Percentiles rank a stretch among this genome's conserved stretches.
Evolutionary conservation across 92 coral and sea anemone species (phyloP).

Genomic region (Porites divaricata): DNA sequence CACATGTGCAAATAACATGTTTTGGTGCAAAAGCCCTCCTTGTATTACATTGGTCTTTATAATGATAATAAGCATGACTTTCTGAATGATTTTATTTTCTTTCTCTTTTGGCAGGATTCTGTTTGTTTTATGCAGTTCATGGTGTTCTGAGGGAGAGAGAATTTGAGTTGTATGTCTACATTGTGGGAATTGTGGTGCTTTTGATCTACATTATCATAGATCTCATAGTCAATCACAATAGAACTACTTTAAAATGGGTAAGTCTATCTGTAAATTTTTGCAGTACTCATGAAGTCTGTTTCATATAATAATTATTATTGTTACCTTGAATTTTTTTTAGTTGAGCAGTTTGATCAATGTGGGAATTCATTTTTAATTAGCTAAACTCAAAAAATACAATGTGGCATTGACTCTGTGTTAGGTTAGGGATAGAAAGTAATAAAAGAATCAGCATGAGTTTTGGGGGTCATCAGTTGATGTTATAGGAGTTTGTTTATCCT

Average conservation of each 20-base stretch:
- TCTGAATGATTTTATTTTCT: not conserved
- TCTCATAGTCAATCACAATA: conserved; percentile 27
- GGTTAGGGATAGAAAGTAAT: too few relatives aligned
- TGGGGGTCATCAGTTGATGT: too few relatives aligned
- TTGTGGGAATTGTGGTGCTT: conserved; percentile 72
- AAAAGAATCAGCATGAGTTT: too few relatives aligned
- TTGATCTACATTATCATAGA: conserved; percentile 72
- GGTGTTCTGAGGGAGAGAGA: conserved; percentile 94
- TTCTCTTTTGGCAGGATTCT: conserved; percentile 65
- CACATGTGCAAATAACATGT: too few relatives aligned
- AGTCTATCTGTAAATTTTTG: not conserved
- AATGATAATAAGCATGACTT: too few relatives aligned
- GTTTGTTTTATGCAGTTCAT: conserved; percentile 91
- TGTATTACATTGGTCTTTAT: too few relatives aligned
- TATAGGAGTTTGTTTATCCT: too few relatives aligned
- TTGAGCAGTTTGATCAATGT: not conserved
- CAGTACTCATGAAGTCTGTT: not conserved
- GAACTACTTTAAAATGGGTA: conserved; percentile 56
- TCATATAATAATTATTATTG: too few relatives aligned
- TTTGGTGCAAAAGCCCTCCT: too few relatives aligned
- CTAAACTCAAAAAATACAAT: too few relatives aligned
- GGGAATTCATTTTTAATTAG: too few relatives aligned
- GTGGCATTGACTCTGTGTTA: too few relatives aligned
- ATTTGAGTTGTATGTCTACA: conserved; percentile 89
- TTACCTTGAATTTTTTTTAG: not conserved